phyloP scores from a whole-genome alignment of 2,888 invertebrate genomes.

The Ichneumoninae sp. region DNA sequence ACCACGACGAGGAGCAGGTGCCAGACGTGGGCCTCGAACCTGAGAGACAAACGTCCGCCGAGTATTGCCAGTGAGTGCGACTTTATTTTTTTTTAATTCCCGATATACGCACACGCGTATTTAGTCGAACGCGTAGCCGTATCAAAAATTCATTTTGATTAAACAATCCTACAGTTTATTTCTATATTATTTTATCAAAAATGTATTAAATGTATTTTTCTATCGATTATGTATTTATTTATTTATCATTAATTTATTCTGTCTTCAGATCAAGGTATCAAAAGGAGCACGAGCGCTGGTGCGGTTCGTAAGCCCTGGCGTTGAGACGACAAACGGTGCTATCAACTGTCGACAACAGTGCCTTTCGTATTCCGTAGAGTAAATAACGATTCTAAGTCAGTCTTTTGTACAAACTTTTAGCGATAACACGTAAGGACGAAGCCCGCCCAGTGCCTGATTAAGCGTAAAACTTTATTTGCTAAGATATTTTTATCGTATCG shows the following conservation, averaged over 20 bases:
- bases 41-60: slow-evolving; percentile 79
- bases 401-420: slow-evolving; percentile 68
- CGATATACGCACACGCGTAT: neutral
- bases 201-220: neutral
- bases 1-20: slow-evolving; percentile 78
- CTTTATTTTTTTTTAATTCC: slow-evolving; percentile 21
- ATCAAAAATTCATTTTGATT: neutral
- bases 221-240: slow-evolving; percentile 17
- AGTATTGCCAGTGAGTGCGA: slow-evolving; percentile 77
- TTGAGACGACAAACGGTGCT: slow-evolving; percentile 68
- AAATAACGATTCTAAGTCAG: slow-evolving; percentile 66
- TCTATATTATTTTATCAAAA: neutral
- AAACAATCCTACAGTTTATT: too few relatives aligned
- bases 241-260: slow-evolving; percentile 35
- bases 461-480: slow-evolving; percentile 52
- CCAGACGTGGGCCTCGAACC: slow-evolving; percentile 82
- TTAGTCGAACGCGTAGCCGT: too few relatives aligned
- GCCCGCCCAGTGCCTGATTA: slow-evolving; percentile 67
- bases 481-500: slow-evolving; percentile 10
- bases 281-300: slow-evolving; percentile 82
- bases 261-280: slow-evolving; percentile 80
- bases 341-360: slow-evolving; percentile 62
- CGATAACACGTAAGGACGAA: slow-evolving; percentile 32
- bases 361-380: slow-evolving; percentile 67
- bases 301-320: slow-evolving; percentile 83